Conservation (phyloP, 1,140 invertebrate species). For the Meloidogyne hapla region DNA sequence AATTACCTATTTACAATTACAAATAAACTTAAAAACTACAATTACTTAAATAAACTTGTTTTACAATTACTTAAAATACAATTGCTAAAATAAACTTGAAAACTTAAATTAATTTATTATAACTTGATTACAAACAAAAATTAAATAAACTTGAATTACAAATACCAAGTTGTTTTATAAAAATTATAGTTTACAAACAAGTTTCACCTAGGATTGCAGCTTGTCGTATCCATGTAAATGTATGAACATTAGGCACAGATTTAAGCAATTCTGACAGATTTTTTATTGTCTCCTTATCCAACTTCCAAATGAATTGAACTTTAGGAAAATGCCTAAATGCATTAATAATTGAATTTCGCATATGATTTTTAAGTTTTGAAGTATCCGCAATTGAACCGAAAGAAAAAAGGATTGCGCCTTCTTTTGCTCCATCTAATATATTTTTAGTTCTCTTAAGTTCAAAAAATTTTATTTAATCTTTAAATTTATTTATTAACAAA, state of each 20-base stretch:
- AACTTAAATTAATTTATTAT: too few species aligned
- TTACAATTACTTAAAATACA: too few species aligned
- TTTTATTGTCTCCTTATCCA: conserved; percentile 14
- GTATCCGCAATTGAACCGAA: conserved; percentile 43
- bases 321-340: conserved; percentile 27
- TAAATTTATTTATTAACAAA: background rate
- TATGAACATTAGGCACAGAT: conserved; percentile 12
- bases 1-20: too few species aligned
- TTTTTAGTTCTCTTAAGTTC: conserved; percentile 19
- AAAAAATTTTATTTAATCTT: background rate
- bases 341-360: conserved; percentile 24
- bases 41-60: too few species aligned
- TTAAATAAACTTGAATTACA: background rate
- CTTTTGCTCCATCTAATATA: conserved; percentile 5
- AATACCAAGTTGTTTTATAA: conserved; percentile 7
- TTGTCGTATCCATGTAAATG: conserved; percentile 14
- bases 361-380: conserved; percentile 12
- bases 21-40: too few species aligned
- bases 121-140: conserved; percentile 4
- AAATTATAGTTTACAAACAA: background rate
- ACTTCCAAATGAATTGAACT: conserved; percentile 35
- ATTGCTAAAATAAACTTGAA: too few species aligned
- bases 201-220: conserved; percentile 15
- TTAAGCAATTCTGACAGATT: conserved; percentile 4
- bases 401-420: conserved; percentile 35